Evolutionary conservation across 2,888 invertebrate species (phyloP).

Genomic region (Cremastinae sp.): DNA sequence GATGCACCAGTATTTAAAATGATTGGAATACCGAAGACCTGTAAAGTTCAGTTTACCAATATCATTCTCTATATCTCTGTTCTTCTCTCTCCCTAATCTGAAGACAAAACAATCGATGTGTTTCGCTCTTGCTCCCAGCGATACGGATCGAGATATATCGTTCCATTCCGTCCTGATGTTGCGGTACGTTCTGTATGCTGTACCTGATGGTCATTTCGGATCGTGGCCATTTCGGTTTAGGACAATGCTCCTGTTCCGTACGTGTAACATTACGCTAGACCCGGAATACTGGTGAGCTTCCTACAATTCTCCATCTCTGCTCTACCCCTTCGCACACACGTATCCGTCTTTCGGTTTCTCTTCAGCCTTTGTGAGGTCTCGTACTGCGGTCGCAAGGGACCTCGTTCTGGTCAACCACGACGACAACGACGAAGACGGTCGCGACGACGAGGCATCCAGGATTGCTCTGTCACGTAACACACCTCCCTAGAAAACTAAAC

Average conservation of each 20-base stretch:
- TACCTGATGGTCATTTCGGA: constrained; percentile 48
- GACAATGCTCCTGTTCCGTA: constrained; percentile 30
- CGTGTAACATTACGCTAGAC: constrained; percentile 48
- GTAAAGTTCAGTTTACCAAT: not conserved
- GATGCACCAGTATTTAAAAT: too few species aligned
- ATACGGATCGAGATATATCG: constrained; percentile 25
- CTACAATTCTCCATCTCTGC: constrained; percentile 13
- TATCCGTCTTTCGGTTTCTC: constrained; percentile 15
- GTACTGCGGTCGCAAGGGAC: constrained; percentile 34
- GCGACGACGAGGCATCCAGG: too few species aligned
- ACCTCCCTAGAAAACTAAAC: constrained; percentile 14
- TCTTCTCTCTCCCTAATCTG: constrained; percentile 22
- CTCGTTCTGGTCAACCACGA: constrained; percentile 41
- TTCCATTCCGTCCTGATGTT: constrained; percentile 26
- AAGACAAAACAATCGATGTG: constrained; percentile 39
- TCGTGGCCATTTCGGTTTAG: constrained; percentile 39
- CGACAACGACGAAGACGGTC: constrained; percentile 38
- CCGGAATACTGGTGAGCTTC: constrained; percentile 24
- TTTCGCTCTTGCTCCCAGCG: constrained; percentile 17
- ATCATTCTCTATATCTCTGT: constrained; percentile 6
- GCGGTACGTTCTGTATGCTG: constrained; percentile 35
- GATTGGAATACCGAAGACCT: too few species aligned
- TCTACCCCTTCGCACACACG: constrained; percentile 1
- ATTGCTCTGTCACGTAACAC: constrained; percentile 13
- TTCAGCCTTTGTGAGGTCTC: constrained; percentile 5